Evolutionary conservation across 1,140 invertebrate genomes (phyloP), one percentile per base, ranked within the genome.

Genomic region (Galendromus occidentalis): DNA sequence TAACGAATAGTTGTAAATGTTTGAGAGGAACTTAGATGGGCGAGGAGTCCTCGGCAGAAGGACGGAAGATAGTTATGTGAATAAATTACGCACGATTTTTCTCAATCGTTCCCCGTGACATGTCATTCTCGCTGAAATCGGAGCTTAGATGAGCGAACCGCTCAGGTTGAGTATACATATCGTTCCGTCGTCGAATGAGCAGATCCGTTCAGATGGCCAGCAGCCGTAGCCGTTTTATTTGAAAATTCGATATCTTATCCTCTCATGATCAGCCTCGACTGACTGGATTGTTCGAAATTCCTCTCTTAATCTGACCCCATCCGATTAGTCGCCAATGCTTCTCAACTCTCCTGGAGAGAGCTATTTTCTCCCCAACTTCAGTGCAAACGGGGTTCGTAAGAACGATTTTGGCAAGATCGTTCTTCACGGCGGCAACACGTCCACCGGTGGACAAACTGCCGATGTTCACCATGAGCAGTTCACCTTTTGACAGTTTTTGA

Each of bases 321-420:
- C 92, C 92, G 76, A 97, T 96, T 70, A 97, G 82, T 86, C 95
- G 86, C 95, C 96, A 99, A 82, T 98, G 94, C 75, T 98, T 97
- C 70, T 99, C 96, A 44, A 98, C 91, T 78, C 94, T 83, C 74
- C 96, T 82, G 75, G 91, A 96, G 2, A 99, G 81, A 9, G 96
- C 95, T 72, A 99, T 97, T 75, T 98, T 99, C 75, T 99, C 95
- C 65, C 90, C 91, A 68, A 96, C 85, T 78, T 98, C 95, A 29
- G 95, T 98, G 75, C 96, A 99, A 0, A 99, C 96, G 1, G 96
- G 96, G 77, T 87, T 93, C 17, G 91, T 96, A 28, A 99, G 80
- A 44, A 87, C 85, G 67, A 99, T 96, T 76, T 98, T 98, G 2
- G 94, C 94, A 75, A 98, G 85, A 84, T 98, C 95, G 71, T 85